These are phyloP conservation scores for Plagiodera versicolora DNA, from an alignment of 2,888 invertebrate genomes.

Conservation along the genomic window DNA sequence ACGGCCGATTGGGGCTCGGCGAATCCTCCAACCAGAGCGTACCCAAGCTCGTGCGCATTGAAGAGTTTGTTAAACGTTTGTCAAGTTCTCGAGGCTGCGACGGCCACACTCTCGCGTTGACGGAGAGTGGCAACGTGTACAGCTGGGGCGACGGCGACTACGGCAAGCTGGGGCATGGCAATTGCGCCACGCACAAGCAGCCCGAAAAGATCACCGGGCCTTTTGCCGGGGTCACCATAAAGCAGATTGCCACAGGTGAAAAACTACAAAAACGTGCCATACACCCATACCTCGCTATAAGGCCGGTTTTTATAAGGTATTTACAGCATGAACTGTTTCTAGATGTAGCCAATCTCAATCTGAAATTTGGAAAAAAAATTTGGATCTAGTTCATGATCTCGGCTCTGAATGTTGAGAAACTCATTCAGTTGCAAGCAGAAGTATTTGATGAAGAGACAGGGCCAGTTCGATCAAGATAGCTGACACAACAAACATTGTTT, in stretches of 20 bases:
- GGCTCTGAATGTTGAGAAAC: no score
- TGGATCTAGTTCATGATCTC: no score
- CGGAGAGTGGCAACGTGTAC: conserved; percentile 58
- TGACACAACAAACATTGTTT: no score
- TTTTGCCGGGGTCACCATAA: conserved; percentile 55
- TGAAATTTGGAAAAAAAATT: no score
- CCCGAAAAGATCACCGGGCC: conserved; percentile 59
- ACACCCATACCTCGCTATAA: no score
- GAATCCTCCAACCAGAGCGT: conserved; percentile 63
- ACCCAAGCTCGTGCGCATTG: conserved; percentile 60
- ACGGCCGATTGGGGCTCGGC: conserved; percentile 65
- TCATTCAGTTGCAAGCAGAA: no score
- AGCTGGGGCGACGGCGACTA: conserved; percentile 65
- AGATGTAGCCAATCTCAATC: no score
- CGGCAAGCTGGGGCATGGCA: conserved; percentile 61
- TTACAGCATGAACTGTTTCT: no score
- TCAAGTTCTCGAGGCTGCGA: conserved; percentile 63
- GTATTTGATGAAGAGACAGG: no score
- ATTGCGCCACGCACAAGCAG: conserved; percentile 58
- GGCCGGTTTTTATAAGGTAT: no score
- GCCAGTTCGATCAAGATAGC: no score
- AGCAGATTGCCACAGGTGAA: conserved; percentile 58
- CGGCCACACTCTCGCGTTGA: conserved; percentile 61
- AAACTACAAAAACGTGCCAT: no score
- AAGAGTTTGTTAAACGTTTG: conserved; percentile 57